These are phyloP conservation scores for Hyaena hyaena DNA, from an alignment of 2,113 vertebrate species.

Conservation along the genomic window DNA sequence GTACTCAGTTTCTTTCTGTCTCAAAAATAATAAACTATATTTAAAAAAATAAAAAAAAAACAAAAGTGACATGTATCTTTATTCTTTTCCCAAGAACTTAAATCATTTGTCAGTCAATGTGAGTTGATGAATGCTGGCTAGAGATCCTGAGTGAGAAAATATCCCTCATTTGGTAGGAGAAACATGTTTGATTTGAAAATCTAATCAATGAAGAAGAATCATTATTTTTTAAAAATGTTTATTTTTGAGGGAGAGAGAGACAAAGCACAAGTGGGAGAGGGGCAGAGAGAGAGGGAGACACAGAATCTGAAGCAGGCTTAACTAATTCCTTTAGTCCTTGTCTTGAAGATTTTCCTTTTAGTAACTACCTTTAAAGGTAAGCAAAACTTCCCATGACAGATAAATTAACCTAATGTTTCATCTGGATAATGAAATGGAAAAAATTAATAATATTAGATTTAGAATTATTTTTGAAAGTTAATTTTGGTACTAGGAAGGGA, in stretches of 20 bases:
- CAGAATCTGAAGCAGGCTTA: too few species aligned
- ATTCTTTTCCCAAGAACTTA: neutral
- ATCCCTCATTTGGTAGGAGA: neutral
- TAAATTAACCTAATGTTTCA: neutral
- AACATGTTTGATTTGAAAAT: neutral
- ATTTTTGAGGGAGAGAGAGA: too few species aligned
- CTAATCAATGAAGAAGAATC: neutral
- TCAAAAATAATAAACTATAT: too few species aligned
- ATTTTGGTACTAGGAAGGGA: neutral
- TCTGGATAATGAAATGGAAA: neutral
- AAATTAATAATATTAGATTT: neutral
- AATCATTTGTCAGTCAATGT: neutral
- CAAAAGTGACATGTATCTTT: neutral
- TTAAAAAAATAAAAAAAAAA: too few species aligned
- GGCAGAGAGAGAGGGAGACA: too few species aligned
- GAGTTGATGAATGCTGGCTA: neutral
- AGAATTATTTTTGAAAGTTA: conserved; percentile 15
- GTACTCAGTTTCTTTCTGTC: too few species aligned
- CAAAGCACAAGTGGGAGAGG: too few species aligned
- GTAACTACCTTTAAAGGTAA: neutral
- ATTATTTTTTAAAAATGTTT: neutral
- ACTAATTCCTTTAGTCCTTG: neutral
- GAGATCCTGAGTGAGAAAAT: neutral
- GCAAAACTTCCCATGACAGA: neutral
- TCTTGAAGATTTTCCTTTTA: neutral